A percentile compares a stretch with the other conserved stretches of the same genome.
Evolutionary conservation across 2,888 invertebrate species (phyloP).

Genomic region (Hydrotaea diabolus): DNA sequence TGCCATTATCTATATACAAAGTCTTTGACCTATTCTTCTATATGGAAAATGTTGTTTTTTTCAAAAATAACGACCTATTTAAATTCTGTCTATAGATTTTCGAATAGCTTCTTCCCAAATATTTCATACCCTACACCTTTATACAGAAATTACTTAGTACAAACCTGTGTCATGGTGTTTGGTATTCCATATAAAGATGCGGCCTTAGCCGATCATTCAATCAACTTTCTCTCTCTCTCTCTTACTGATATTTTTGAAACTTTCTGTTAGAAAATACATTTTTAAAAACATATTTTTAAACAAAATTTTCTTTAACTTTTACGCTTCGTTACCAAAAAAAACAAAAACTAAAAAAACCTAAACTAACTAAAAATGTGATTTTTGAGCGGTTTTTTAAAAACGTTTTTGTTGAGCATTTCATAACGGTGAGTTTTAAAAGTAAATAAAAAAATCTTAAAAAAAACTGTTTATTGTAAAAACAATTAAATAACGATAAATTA

Average conservation of each 20-base stretch:
- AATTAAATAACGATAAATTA: constrained; percentile 50
- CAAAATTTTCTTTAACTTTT: constrained; percentile 68
- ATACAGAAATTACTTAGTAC: too few species aligned
- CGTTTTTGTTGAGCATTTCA: constrained; percentile 66
- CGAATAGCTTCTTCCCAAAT: too few species aligned
- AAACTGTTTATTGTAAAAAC: constrained; percentile 56
- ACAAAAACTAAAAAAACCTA: constrained; percentile 14
- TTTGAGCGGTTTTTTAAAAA: constrained; percentile 64
- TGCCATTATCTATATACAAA: too few species aligned
- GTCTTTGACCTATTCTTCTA: too few species aligned
- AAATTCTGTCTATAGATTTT: too few species aligned
- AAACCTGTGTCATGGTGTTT: background rate
- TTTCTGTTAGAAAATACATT: constrained; percentile 16
- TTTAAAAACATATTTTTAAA: constrained; percentile 53
- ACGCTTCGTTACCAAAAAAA: constrained; percentile 68
- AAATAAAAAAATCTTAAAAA: constrained; percentile 49
- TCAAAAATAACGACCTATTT: too few species aligned
- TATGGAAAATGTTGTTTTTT: too few species aligned
- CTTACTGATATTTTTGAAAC: constrained; percentile 44
- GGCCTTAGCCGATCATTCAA: constrained; percentile 7
- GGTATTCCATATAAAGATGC: constrained; percentile 2
- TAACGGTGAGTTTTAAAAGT: constrained; percentile 67
- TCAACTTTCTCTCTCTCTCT: background rate
- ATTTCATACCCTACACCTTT: too few species aligned
- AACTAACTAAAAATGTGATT: constrained; percentile 62